Evolutionary conservation across 2,888 invertebrate species (phyloP).

Genomic region (Acheta domesticus): DNA sequence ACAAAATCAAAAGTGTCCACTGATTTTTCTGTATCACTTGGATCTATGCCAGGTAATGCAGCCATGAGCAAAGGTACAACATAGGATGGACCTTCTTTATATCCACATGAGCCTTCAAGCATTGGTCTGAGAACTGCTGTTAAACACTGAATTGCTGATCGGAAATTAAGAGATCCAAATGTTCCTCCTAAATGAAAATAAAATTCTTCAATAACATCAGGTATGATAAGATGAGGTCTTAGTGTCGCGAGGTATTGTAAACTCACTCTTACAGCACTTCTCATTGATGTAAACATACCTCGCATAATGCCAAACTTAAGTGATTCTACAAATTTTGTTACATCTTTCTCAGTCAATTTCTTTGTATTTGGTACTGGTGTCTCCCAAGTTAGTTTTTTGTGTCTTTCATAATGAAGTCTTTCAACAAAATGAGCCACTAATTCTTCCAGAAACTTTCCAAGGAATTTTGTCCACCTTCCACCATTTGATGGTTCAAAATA

Average conservation of each 20-base stretch:
- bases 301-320: slow-evolving; percentile 71
- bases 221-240: slow-evolving; percentile 77
- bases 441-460: slow-evolving; percentile 65
- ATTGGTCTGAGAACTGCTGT: slow-evolving; percentile 66
- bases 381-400: slow-evolving; percentile 63
- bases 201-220: slow-evolving; percentile 69
- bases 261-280: slow-evolving; percentile 61
- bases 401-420: slow-evolving; percentile 62
- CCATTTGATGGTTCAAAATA: slow-evolving; percentile 87
- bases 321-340: slow-evolving; percentile 74
- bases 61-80: slow-evolving; percentile 76
- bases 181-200: slow-evolving; percentile 77
- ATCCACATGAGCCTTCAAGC: slow-evolving; percentile 53
- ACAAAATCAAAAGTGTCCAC: slow-evolving; percentile 75
- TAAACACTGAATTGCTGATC: slow-evolving; percentile 68
- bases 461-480: slow-evolving; percentile 71
- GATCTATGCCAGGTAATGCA: slow-evolving; percentile 83
- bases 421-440: slow-evolving; percentile 63
- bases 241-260: slow-evolving; percentile 73
- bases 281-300: slow-evolving; percentile 73
- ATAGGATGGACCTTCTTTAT: slow-evolving; percentile 74
- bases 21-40: slow-evolving; percentile 78
- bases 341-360: slow-evolving; percentile 72
- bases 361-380: slow-evolving; percentile 63
- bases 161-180: slow-evolving; percentile 82